These are phyloP conservation scores for Mobula hypostoma DNA, from an alignment of 2,113 vertebrate species.

Conservation along the genomic window DNA sequence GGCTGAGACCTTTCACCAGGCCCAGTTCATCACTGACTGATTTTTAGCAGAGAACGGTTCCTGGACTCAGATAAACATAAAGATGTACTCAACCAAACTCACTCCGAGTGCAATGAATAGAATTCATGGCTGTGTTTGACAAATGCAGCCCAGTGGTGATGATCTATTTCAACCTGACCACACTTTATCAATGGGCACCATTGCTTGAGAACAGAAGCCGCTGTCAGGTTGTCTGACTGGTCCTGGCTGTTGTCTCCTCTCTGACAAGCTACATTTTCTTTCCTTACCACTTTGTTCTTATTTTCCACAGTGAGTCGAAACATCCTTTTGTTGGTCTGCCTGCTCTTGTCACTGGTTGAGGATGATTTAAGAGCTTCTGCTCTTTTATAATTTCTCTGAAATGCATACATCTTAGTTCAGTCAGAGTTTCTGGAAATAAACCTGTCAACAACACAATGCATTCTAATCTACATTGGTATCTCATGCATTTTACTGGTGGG, in stretches of 20 bases:
- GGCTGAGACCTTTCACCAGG: too few species aligned
- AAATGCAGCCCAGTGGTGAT: background rate
- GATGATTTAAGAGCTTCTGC: conserved; percentile 35
- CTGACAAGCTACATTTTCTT: background rate
- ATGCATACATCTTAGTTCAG: conserved; percentile 35
- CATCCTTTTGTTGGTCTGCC: conserved; percentile 34
- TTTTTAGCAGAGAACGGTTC: background rate
- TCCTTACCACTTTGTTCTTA: background rate
- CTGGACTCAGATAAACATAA: background rate
- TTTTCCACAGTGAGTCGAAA: conserved; percentile 28
- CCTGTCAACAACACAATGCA: conserved; percentile 31
- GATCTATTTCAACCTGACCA: background rate
- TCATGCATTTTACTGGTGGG: conserved; percentile 25
- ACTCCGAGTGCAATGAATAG: background rate
- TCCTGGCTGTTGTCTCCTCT: conserved; percentile 14
- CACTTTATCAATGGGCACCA: background rate
- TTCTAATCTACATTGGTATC: conserved; percentile 24
- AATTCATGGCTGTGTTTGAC: background rate
- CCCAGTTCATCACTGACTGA: too few species aligned
- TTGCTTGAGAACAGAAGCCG: conserved; percentile 3
- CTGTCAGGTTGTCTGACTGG: background rate
- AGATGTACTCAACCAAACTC: background rate
- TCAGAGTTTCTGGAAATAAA: background rate
- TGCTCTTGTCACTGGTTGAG: conserved; percentile 19
- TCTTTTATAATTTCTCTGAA: conserved; percentile 30